These are phyloP conservation scores for Struthio camelus DNA, from an alignment of 2,113 vertebrate species.

Conservation along the genomic window DNA sequence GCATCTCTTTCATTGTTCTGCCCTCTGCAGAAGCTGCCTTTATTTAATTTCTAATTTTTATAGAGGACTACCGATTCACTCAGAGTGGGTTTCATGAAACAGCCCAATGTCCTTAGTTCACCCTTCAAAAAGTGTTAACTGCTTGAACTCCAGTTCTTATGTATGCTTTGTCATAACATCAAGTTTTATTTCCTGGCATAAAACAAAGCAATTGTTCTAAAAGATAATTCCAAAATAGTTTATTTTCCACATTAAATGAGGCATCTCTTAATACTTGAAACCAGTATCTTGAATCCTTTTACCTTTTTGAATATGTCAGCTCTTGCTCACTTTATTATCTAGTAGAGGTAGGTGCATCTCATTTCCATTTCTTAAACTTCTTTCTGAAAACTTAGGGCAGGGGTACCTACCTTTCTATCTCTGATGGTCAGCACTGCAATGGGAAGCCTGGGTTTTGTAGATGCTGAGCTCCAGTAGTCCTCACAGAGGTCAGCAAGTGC, in stretches of 20 bases:
- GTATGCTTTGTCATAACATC: neutral
- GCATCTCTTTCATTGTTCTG: neutral
- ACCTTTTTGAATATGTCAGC: neutral
- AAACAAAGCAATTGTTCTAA: neutral
- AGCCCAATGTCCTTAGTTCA: neutral
- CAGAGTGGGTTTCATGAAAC: neutral
- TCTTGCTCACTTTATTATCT: neutral
- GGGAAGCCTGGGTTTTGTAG: neutral
- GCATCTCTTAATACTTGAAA: neutral
- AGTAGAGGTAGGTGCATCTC: neutral
- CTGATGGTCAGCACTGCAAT: neutral
- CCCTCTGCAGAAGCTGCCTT: neutral
- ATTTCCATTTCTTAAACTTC: neutral
- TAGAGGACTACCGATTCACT: neutral
- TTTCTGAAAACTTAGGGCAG: neutral
- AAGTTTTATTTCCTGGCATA: slow-evolving; percentile 2
- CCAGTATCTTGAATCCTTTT: neutral
- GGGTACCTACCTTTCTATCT: neutral
- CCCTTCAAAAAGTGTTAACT: neutral
- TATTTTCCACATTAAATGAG: neutral
- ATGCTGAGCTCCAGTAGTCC: neutral
- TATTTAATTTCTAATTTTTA: neutral
- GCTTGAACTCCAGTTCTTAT: neutral
- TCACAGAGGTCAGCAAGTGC: neutral
- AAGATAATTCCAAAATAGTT: neutral